Evolutionary conservation across 2,797 vertebrate species (phyloP).

Genomic region (Peromyscus eremicus): DNA sequence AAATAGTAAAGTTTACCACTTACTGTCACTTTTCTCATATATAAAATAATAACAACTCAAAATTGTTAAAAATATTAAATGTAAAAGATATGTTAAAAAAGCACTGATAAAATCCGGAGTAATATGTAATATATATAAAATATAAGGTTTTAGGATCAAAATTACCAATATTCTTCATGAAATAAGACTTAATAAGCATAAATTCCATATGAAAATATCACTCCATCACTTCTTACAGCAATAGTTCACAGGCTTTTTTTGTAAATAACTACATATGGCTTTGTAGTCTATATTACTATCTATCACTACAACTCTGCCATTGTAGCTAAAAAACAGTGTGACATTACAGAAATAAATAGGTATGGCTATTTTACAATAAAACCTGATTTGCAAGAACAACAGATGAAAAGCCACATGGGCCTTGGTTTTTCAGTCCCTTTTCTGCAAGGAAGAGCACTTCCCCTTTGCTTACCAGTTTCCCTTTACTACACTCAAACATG

Average conservation of each 20-base stretch:
- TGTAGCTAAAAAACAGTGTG: background rate
- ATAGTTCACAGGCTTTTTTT: background rate
- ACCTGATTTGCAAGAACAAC: conserved; percentile 23
- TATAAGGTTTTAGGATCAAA: conserved; percentile 28
- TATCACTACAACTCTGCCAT: background rate
- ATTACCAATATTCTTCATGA: conserved; percentile 8
- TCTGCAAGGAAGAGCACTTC: background rate
- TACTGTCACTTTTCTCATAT: conserved; percentile 20
- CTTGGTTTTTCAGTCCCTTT: background rate
- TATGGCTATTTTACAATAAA: background rate
- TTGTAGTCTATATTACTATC: background rate
- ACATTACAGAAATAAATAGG: background rate
- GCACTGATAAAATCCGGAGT: background rate
- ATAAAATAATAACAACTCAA: conserved; percentile 12
- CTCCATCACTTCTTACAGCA: background rate
- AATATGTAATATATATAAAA: background rate
- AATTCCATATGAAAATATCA: conserved; percentile 3
- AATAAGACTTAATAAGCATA: conserved; percentile 29
- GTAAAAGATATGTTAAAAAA: background rate
- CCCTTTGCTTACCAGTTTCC: background rate
- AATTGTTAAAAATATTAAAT: background rate
- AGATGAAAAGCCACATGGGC: background rate
- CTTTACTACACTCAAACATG: too few species aligned
- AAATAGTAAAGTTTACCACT: background rate
- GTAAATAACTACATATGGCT: background rate